Conservation (phyloP, 2,888 invertebrate genomes). For the Limenitis camilla region DNA sequence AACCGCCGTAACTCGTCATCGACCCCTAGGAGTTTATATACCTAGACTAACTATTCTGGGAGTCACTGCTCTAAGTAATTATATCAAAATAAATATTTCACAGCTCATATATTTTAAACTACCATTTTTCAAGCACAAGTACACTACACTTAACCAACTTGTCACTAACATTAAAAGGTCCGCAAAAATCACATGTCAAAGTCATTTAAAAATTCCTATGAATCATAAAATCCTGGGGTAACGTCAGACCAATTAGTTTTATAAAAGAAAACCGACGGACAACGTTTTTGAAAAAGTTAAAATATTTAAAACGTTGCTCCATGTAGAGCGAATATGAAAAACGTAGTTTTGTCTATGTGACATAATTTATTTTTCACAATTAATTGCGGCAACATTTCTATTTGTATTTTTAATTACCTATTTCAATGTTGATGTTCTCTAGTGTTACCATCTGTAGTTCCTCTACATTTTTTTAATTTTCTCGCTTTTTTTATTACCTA, state of each 20-base stretch:
- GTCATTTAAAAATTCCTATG: constrained; percentile 44
- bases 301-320: constrained; percentile 29
- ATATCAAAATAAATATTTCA: constrained; percentile 26
- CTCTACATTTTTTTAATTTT: neutral
- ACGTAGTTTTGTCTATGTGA: too few species aligned
- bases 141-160: constrained; percentile 30
- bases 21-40: too few species aligned
- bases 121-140: constrained; percentile 20
- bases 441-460: neutral
- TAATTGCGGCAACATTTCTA: constrained; percentile 1
- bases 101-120: constrained; percentile 23
- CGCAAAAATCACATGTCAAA: constrained; percentile 40
- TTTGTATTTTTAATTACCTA: constrained; percentile 11
- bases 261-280: constrained; percentile 61
- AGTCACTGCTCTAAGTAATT: constrained; percentile 16
- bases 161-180: constrained; percentile 49
- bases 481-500: too few species aligned
- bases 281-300: constrained; percentile 33
- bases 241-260: constrained; percentile 69
- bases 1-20: neutral
- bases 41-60: neutral
- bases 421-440: constrained; percentile 8
- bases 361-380: constrained; percentile 1
- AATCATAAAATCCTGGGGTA: constrained; percentile 54
- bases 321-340: too few species aligned